A percentile compares a stretch with the other conserved stretches of the same genome.
phyloP scores from a whole-genome alignment of 1,140 invertebrate species.

The Bombus ignitus region DNA sequence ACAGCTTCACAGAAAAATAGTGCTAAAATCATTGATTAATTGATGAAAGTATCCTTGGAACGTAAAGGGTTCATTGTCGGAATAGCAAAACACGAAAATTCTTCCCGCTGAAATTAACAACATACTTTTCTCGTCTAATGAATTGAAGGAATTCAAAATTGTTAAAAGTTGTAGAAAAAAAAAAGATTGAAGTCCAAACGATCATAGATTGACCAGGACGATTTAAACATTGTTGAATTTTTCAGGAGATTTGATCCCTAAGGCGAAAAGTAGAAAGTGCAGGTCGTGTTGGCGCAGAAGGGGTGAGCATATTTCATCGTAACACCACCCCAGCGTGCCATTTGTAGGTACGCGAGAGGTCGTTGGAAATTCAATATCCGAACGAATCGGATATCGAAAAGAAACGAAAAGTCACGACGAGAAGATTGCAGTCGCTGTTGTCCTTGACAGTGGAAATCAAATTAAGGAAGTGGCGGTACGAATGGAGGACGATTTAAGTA shows the following conservation, averaged over 20 bases:
- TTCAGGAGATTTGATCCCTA: not conserved
- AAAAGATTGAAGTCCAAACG: not conserved
- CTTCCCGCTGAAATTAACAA: too few species aligned
- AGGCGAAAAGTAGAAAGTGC: not conserved
- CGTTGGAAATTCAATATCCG: conserved; percentile 65
- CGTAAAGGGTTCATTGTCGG: too few species aligned
- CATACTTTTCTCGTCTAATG: too few species aligned
- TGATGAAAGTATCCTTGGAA: too few species aligned
- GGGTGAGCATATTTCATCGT: conserved; percentile 72
- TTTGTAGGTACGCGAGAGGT: conserved; percentile 62
- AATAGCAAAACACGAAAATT: too few species aligned
- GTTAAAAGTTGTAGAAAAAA: not conserved
- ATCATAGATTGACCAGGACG: not conserved
- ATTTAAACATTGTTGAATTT: not conserved
- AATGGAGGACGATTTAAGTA: conserved; percentile 49
- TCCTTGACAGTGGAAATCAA: conserved; percentile 59
- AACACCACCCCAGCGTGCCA: conserved; percentile 74
- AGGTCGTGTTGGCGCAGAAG: conserved; percentile 27
- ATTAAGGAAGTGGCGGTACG: conserved; percentile 59
- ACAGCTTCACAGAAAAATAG: too few species aligned
- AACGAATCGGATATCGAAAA: conserved; percentile 41
- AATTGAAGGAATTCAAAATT: too few species aligned
- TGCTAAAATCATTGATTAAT: too few species aligned
- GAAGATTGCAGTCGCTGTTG: conserved; percentile 54
- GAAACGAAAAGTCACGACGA: conserved; percentile 23